Evolutionary conservation across 2,888 invertebrate species (phyloP).

Genomic region (Stomorhina lunata): DNA sequence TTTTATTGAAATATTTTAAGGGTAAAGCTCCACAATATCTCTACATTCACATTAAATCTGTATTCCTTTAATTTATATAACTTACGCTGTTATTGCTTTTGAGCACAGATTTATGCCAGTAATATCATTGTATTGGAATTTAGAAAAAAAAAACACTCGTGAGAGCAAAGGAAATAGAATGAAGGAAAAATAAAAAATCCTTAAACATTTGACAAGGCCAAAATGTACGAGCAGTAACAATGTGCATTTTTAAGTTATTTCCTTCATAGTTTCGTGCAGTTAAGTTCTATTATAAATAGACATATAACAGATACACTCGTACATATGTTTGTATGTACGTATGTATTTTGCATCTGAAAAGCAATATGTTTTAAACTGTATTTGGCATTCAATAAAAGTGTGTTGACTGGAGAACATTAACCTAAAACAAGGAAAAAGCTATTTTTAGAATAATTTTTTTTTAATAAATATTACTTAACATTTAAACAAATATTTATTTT

Average conservation of each 20-base stretch:
- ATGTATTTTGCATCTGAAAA: neutral
- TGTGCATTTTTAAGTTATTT: neutral
- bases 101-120: no score
- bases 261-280: neutral
- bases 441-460: no score
- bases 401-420: neutral
- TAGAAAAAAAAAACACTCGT: no score
- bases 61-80: no score
- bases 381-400: neutral
- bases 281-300: neutral
- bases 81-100: no score
- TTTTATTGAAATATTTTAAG: no score
- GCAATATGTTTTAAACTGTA: neutral
- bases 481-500: no score
- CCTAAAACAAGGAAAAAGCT: neutral
- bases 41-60: no score
- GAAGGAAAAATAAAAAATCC: neutral
- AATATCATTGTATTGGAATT: no score
- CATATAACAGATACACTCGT: neutral
- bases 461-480: no score
- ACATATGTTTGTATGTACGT: neutral
- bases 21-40: no score
- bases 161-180: neutral
- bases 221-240: neutral
- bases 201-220: neutral